Evolutionary conservation across 2,113 vertebrate species (phyloP).

Genomic region (Neoarius graeffei): DNA sequence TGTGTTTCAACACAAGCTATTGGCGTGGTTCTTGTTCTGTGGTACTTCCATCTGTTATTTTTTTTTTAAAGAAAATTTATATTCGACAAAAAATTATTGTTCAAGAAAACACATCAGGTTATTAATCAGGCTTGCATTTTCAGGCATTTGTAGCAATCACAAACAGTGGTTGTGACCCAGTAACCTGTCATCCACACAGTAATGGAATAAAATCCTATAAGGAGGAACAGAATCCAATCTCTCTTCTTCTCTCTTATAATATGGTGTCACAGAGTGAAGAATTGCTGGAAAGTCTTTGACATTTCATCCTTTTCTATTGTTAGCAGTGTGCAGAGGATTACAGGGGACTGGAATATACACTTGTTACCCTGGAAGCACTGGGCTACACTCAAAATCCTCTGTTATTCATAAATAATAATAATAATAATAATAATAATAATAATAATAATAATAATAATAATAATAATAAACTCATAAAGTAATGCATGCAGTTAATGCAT

Average conservation of each 20-base stretch:
- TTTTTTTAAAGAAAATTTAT: background rate
- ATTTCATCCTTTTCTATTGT: background rate
- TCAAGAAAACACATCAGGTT: background rate
- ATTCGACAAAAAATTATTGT: background rate
- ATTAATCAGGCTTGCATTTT: background rate
- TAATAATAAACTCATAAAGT: background rate
- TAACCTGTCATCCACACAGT: background rate
- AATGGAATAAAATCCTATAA: background rate
- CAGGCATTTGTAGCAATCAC: background rate
- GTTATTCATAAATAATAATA: background rate
- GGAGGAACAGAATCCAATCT: background rate
- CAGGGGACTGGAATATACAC: background rate
- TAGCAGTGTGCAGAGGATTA: background rate
- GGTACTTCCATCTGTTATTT: background rate
- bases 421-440: background rate
- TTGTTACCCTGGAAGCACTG: background rate
- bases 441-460: background rate
- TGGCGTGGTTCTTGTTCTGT: background rate
- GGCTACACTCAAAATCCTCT: background rate
- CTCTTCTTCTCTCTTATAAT: background rate
- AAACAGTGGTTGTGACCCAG: background rate
- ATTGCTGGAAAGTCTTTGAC: background rate
- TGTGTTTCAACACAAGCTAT: background rate
- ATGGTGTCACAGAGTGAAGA: background rate
- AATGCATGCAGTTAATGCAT: background rate